A percentile compares a stretch with the other conserved stretches of the same genome.
These are phyloP conservation scores for Drosophila emarginata DNA, from an alignment of 2,888 invertebrate genomes.

Conservation along the genomic window DNA sequence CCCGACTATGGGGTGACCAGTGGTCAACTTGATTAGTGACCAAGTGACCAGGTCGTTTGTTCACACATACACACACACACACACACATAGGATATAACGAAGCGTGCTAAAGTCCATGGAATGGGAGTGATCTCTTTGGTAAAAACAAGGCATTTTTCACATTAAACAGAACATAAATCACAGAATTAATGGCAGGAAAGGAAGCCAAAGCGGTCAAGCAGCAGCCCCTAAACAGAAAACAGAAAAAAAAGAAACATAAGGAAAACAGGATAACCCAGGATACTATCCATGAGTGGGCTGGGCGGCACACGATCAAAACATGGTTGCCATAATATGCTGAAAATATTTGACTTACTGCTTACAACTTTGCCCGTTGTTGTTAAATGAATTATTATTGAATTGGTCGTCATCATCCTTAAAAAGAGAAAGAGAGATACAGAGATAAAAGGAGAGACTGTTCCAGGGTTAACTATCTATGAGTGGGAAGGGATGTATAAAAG, in stretches of 20 bases:
- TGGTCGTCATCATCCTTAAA: slow-evolving; percentile 32
- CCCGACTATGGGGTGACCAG: slow-evolving; percentile 61
- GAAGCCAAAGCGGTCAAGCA: slow-evolving; percentile 38
- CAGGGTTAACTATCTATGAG: not conserved
- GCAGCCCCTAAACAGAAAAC: slow-evolving; percentile 42
- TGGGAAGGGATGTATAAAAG: not conserved
- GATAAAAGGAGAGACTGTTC: not conserved
- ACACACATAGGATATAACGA: slow-evolving; percentile 23
- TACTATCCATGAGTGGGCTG: slow-evolving; percentile 67
- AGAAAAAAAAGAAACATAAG: slow-evolving; percentile 41
- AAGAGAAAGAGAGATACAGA: not conserved
- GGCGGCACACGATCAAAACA: slow-evolving; percentile 79
- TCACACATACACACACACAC: slow-evolving; percentile 20
- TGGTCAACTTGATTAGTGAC: slow-evolving; percentile 80
- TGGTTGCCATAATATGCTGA: slow-evolving; percentile 64
- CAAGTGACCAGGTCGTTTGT: slow-evolving; percentile 53
- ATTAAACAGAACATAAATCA: slow-evolving; percentile 82
- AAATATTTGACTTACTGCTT: slow-evolving; percentile 79
- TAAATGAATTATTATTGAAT: slow-evolving; percentile 71
- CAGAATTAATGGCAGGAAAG: slow-evolving; percentile 67
- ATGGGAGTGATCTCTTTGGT: slow-evolving; percentile 80
- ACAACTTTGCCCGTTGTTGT: slow-evolving; percentile 49
- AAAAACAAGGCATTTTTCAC: slow-evolving; percentile 79
- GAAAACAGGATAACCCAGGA: slow-evolving; percentile 9
- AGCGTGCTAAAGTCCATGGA: slow-evolving; percentile 48